These are phyloP conservation scores for Acanthiza pusilla DNA, from an alignment of 2,797 vertebrate genomes.

Conservation along the genomic window DNA sequence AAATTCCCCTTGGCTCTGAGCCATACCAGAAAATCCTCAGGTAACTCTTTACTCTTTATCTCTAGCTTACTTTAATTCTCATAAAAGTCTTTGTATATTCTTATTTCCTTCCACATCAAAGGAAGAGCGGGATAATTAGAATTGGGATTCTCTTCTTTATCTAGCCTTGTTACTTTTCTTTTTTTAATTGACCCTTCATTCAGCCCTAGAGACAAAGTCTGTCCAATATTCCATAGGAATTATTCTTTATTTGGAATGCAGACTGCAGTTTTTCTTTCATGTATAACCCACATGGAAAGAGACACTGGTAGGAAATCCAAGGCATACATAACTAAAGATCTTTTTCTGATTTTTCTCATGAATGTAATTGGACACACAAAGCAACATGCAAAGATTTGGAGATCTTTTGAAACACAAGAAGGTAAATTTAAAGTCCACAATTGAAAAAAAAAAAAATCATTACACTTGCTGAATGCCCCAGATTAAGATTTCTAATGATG, in stretches of 20 bases:
- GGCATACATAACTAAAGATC: not conserved
- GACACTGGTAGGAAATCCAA: not conserved
- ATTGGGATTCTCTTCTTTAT: not conserved
- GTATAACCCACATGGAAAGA: not conserved
- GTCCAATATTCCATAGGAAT: not conserved
- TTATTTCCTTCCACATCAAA: constrained; percentile 20
- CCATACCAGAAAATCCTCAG: not conserved
- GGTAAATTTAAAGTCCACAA: not conserved
- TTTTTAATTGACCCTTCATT: not conserved
- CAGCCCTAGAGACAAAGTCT: not conserved
- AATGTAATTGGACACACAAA: not conserved
- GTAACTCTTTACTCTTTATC: constrained; percentile 5
- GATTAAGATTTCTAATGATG: not conserved
- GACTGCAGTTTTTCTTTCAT: not conserved
- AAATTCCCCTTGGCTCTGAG: not conserved
- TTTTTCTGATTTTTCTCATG: not conserved
- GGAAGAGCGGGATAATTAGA: not conserved
- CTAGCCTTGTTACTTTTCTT: not conserved
- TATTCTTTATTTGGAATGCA: not conserved
- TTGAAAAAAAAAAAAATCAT: not conserved
- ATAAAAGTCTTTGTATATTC: not conserved
- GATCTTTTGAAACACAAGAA: not conserved
- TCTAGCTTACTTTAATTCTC: not conserved
- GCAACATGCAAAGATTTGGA: not conserved
- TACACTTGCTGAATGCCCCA: not conserved